Base-by-base conservation (phyloP, 1,140 invertebrate species). In the Anthonomus grandis region DNA sequence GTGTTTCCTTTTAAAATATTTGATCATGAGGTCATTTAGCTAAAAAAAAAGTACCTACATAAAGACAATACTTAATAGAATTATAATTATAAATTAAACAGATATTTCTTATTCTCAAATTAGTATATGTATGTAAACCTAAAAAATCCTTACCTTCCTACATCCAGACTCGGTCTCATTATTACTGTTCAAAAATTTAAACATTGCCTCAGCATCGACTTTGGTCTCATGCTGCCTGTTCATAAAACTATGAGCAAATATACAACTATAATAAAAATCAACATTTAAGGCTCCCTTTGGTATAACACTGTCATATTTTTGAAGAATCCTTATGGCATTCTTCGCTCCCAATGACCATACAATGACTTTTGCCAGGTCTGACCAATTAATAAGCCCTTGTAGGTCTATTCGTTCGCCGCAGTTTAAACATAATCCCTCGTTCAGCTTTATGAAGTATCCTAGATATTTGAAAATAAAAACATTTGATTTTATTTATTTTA, bases 361-460 rank as follows among this genome's bases (percentile, higher is more conserved):
- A 54, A 73, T 67, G 2, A 65, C 39, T 31, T 59, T 57, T 10
- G 63, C 65, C 27, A 75, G 59, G 15, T 69, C 52, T 21, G 64
- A 71, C 75, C 75, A 77, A 9, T 61, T 34, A 6, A 74, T 42
- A n/a, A 55, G 21, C 13, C 39, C 57, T 22, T 57, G 50, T 15
- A 63, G 24, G 48, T 70, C 64, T 34, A 72, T 65, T 15, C 46
- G 41, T 23, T 63, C 49, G 13, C 66, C 66, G 58, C 74, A 76
- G 50, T 73, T 71, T 18, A 75, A 63, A 62, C 75, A 76, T 13
- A 58, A 34, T 3, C 69, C 65, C 41, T 64, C 62, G 45, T 67
- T 73, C 46, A 72, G 47, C 52, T 70, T 68, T 6, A 70, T 48
- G 13, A 65, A 59, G 22, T 52, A 48, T 9, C 46, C 55, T 44